phyloP scores from a whole-genome alignment of 2,797 vertebrate species.

The Semotilus atromaculatus region DNA sequence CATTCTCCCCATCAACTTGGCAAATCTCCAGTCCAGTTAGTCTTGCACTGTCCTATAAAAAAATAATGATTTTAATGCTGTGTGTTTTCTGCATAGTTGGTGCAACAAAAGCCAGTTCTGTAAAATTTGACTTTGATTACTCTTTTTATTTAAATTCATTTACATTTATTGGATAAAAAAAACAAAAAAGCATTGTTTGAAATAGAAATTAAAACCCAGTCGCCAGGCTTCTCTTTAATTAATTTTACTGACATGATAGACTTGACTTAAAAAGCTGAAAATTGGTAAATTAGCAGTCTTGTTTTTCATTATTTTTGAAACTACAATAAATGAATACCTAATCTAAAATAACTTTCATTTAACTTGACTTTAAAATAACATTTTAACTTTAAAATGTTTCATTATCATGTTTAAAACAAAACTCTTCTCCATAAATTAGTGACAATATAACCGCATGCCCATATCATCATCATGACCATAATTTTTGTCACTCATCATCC shows the following conservation, averaged over 20 bases:
- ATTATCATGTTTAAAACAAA: neutral
- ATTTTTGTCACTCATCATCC: neutral
- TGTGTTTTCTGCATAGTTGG: neutral
- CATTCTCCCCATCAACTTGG: conserved; percentile 25
- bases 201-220: neutral
- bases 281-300: neutral
- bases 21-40: conserved; percentile 43
- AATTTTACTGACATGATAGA: neutral
- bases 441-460: neutral
- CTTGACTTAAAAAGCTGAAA: neutral
- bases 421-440: neutral
- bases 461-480: neutral
- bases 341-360: neutral
- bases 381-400: neutral
- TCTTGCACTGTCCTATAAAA: conserved; percentile 27
- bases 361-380: no score
- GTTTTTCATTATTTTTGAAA: neutral
- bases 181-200: no score
- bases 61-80: conserved; percentile 25
- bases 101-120: neutral
- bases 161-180: neutral
- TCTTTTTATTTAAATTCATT: neutral
- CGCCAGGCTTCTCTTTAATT: neutral
- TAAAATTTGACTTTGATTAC: neutral
- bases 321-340: neutral